Evolutionary conservation across 1,140 invertebrate genomes (phyloP), one percentile per base, ranked within the genome.

Genomic region (Goniozus legneri): DNA sequence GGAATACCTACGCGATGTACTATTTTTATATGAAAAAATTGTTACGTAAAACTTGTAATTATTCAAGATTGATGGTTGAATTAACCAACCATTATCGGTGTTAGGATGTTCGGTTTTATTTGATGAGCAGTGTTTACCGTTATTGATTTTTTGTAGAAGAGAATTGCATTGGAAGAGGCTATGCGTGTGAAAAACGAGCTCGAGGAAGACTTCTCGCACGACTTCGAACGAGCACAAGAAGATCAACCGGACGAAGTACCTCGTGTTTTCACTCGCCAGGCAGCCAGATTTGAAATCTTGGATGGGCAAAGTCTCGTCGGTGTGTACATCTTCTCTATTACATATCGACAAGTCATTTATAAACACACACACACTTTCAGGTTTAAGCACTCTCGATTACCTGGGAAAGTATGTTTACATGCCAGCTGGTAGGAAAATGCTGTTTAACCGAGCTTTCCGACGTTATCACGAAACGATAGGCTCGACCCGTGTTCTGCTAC

Each of bases 151-250:
- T 48, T 69, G 50, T 46, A 79, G 78, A 75, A 79, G 52, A 75
- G 77, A 35, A 77, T 80, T 42, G 84, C 84, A 0, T 64, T 86
- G n/a, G 76, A 84, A 65, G 85, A 87, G 65, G 84, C 83, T 3
- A 52, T 82, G 2, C 73, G 82, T 21, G 60, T 72, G 14, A 76
- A 65, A 39, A 64, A 62, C 8, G 72, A 76, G 46, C 60, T 20
- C 54, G 65, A 18, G 32, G 52, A 8, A 46, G 21, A 14, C 34
- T 56, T 10, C 50, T 52, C 34, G 54, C 50, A 44, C 37, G 48
- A 38, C 56, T 59, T 39, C 66, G 62, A 72, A 24, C 60, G 65
- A 48, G 62, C 58, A 8, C 60, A 65, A 69, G 73, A 6, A 75
- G 76, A 46, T 65, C 75, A 3, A n/a, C 71, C 74, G 74, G 68